A percentile compares a stretch with the other conserved stretches of the same genome.
These are phyloP conservation scores for Carettochelys insculpta DNA, from an alignment of 2,113 vertebrate species.

Conservation along the genomic window DNA sequence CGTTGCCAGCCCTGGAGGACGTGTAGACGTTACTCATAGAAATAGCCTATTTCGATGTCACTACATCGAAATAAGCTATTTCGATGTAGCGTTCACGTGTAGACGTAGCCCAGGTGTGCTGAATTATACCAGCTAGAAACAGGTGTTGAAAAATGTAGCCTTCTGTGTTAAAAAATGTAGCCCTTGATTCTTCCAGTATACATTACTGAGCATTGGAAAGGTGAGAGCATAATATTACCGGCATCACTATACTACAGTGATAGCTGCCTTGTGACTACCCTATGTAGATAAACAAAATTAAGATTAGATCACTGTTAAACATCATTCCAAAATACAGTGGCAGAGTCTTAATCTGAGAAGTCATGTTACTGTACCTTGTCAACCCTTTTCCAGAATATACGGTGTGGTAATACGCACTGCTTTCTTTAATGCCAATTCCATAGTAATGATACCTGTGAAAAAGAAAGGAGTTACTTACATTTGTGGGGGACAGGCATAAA, in stretches of 20 bases:
- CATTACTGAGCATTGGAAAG: background rate
- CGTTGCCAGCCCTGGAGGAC: too few relatives aligned
- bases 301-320: background rate
- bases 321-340: background rate
- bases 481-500: background rate
- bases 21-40: too few relatives aligned
- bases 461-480: background rate
- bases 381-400: conserved; percentile 98
- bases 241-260: background rate
- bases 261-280: background rate
- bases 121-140: background rate
- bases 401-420: conserved; percentile 97
- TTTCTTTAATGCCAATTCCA: conserved; percentile 98
- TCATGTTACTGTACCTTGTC: conserved; percentile 86
- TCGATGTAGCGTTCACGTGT: too few relatives aligned
- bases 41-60: too few relatives aligned
- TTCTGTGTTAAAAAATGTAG: background rate
- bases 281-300: background rate
- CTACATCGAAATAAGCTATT: too few relatives aligned
- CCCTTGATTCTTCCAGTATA: background rate
- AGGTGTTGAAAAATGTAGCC: too few relatives aligned
- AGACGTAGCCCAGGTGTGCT: too few relatives aligned
- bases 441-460: conserved; percentile 94
- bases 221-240: background rate
- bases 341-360: background rate